phyloP scores from a whole-genome alignment of 2,113 vertebrate genomes.

The Cinclus mexicanus region DNA sequence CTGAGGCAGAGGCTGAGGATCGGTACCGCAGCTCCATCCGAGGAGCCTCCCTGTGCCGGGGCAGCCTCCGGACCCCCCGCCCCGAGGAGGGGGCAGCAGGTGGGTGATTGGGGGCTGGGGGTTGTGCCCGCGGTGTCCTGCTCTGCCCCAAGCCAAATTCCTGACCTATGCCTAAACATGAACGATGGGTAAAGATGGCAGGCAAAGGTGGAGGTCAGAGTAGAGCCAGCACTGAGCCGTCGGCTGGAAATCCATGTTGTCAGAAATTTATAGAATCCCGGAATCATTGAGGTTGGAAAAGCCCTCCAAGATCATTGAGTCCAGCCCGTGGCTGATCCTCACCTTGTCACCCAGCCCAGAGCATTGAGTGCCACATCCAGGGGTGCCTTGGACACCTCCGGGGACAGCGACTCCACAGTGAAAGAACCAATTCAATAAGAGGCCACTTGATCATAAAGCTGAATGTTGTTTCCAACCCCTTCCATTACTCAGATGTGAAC shows the following conservation, averaged over 20 bases:
- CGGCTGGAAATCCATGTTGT: rapidly evolving
- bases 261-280: neutral
- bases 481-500: neutral
- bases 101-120: neutral
- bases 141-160: neutral
- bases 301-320: neutral
- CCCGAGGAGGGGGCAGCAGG: conserved; percentile 83
- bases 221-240: neutral
- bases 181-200: neutral
- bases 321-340: neutral
- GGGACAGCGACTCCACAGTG: neutral
- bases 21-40: conserved; percentile 86
- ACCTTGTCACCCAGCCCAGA: neutral
- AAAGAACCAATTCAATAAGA: neutral
- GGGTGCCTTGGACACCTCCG: neutral
- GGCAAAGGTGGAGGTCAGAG: neutral
- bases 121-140: neutral
- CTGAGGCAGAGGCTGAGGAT: conserved; percentile 79
- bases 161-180: rapidly evolving
- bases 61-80: conserved; percentile 77
- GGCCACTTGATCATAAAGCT: neutral
- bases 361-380: neutral
- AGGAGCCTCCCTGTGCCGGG: conserved; percentile 79
- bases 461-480: neutral
- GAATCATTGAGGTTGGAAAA: neutral